Conservation (phyloP, 2,113 vertebrate genomes). For the Eurystomus gularis region DNA sequence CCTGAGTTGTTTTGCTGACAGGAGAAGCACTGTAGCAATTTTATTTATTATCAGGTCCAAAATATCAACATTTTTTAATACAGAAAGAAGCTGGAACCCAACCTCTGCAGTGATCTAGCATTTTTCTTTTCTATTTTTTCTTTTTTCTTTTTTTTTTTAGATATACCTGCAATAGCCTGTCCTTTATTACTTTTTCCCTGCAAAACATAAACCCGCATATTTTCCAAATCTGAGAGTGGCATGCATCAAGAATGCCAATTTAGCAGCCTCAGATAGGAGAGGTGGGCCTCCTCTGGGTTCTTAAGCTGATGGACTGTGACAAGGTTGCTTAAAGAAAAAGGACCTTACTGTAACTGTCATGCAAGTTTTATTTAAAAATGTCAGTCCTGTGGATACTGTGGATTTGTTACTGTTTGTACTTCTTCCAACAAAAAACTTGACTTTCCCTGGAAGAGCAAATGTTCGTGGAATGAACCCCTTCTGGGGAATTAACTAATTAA, state of each 20-base stretch:
- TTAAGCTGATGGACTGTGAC: not conserved
- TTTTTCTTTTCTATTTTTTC: not conserved
- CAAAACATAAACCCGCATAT: not conserved
- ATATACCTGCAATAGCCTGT: not conserved
- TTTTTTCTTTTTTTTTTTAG: not conserved
- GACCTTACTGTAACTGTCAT: not conserved
- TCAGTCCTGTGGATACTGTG: not conserved
- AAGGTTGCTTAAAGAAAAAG: not conserved
- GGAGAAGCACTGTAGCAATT: not conserved
- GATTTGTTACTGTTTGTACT: not conserved
- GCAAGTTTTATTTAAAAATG: not conserved
- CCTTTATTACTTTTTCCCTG: not conserved
- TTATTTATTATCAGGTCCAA: not conserved
- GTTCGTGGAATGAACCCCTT: not conserved
- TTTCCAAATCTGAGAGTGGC: not conserved
- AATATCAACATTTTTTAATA: not conserved
- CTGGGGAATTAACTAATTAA: conserved; percentile 52
- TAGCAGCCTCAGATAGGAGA: not conserved
- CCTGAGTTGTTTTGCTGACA: not conserved
- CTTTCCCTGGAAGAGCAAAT: conserved; percentile 10
- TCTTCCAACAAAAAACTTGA: not conserved
- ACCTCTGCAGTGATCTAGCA: not conserved
- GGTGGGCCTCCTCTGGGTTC: not conserved
- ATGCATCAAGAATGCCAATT: fast-evolving
- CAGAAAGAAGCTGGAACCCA: not conserved